Base-by-base conservation (phyloP, 1,140 invertebrate genomes). In the Triops longicaudatus region DNA sequence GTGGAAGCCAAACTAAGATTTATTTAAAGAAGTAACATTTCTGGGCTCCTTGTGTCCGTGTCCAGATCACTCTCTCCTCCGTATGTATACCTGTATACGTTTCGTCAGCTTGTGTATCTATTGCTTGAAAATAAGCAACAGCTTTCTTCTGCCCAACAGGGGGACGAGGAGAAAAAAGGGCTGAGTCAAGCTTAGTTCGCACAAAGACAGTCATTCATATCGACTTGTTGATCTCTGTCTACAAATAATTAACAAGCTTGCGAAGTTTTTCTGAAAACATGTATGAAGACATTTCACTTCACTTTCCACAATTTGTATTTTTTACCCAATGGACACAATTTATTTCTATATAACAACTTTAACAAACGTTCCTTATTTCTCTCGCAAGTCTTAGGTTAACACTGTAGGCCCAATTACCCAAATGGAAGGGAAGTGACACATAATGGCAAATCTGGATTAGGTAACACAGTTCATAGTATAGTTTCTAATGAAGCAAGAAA, bases 71-170 rank as follows among this genome's bases (percentile, higher is more conserved):
- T 63, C 31, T 37, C 50, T 63, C 14, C 50, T 63, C 50, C 50
- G 50, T 63, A 63, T 63, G 22, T 22, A 63, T 63, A 63, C 50
- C 50, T 63, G 50, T 63, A 63, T 63, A 63, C 22, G 17, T 63
- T 63, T 63, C 50, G 17, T 63, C 50, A 63, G 50, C 50, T 63
- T 63, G 50, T 63, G 50, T 63, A 63, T 63, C 50, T 63, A 63
- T 63, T 63, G 50, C 50, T 63, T 22, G 50, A 63, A 63, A 63
- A 63, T 63, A 63, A 63, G 50, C 50, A 63, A 22, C 50, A 63
- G 50, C 50, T 63, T 63, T 63, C 17, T 63, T 22, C 50, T 14
- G 5, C 22, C 50, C 50, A n/a, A 5, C 22, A 14, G 17, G 17
- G 50, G 22, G 17, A 2, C 31, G 22, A 17, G 17, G 22, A 63